Evolutionary conservation across 1,140 invertebrate species (phyloP).

Genomic region (Drosophila suzukii): DNA sequence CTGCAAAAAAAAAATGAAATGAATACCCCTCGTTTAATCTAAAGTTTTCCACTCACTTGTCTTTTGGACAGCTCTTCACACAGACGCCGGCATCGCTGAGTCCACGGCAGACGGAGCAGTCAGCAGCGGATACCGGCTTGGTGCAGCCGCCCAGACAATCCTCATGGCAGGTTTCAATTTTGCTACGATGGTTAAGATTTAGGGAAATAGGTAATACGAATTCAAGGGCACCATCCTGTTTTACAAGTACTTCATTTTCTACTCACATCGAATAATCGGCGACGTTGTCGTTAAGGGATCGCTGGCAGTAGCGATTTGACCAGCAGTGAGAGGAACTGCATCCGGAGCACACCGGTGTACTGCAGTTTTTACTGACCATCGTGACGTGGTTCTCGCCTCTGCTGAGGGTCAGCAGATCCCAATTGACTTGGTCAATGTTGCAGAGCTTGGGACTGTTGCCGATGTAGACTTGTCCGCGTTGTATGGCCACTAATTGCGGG

Average conservation of each 20-base stretch:
- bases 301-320: constrained; percentile 69
- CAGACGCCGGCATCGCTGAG: constrained; percentile 63
- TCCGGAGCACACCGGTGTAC: constrained; percentile 52
- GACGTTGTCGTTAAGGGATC: constrained; percentile 77
- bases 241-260: neutral
- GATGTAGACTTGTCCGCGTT: constrained; percentile 75
- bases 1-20: constrained; percentile 18
- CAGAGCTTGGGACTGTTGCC: constrained; percentile 69
- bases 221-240: too few species aligned
- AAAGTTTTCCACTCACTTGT: constrained; percentile 52
- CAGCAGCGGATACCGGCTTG: constrained; percentile 40
- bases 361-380: constrained; percentile 45
- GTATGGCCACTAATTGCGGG: constrained; percentile 67
- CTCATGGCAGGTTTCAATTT: constrained; percentile 55
- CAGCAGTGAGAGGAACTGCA: constrained; percentile 68
- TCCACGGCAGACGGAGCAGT: constrained; percentile 62
- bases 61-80: constrained; percentile 57
- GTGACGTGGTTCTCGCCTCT: constrained; percentile 66
- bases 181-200: constrained; percentile 2
- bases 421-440: constrained; percentile 65
- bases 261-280: constrained; percentile 42
- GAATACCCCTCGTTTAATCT: neutral
- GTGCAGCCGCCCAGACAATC: constrained; percentile 72
- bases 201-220: neutral
- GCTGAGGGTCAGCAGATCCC: constrained; percentile 70